Evolutionary conservation across 2,888 invertebrate species (phyloP).

Genomic region (Aphelenchoides bicaudatus): DNA sequence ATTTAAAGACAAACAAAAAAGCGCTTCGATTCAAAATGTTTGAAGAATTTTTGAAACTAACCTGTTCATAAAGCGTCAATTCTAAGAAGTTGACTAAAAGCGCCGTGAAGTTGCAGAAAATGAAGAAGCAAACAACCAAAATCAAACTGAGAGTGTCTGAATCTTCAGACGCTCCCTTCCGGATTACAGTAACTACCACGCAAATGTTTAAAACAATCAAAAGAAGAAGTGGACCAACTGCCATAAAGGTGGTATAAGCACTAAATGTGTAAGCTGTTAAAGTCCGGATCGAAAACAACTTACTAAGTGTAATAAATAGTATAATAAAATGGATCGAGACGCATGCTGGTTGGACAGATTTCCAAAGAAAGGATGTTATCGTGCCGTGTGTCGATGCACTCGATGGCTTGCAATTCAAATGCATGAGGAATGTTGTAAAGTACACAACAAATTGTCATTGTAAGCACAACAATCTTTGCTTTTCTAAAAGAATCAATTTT

Average conservation of each 20-base stretch:
- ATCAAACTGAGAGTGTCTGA: conserved; percentile 55
- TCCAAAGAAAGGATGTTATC: conserved; percentile 32
- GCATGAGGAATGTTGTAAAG: conserved; percentile 58
- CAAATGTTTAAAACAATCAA: conserved; percentile 55
- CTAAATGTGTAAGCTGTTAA: too few relatives aligned
- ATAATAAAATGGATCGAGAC: conserved; percentile 53
- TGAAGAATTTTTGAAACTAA: conserved; percentile 22
- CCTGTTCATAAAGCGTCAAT: conserved; percentile 51
- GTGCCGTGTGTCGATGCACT: conserved; percentile 35
- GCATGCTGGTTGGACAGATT: conserved; percentile 44
- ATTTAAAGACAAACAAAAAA: not conserved
- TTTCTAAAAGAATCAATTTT: conserved; percentile 37
- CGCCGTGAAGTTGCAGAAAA: conserved; percentile 59
- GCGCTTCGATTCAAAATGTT: not conserved
- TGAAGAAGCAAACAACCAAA: conserved; percentile 59
- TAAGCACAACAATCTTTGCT: conserved; percentile 47
- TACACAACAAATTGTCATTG: conserved; percentile 43
- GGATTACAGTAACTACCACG: conserved; percentile 44
- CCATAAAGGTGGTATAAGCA: conserved; percentile 49
- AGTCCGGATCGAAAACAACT: conserved; percentile 16
- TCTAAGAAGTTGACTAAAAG: conserved; percentile 59
- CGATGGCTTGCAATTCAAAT: conserved; percentile 46
- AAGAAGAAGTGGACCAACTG: conserved; percentile 55
- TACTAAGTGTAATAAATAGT: conserved; percentile 56
- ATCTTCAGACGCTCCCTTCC: conserved; percentile 38